phyloP scores from a whole-genome alignment of 1,140 invertebrate species.

The Nasonia vitripennis region DNA sequence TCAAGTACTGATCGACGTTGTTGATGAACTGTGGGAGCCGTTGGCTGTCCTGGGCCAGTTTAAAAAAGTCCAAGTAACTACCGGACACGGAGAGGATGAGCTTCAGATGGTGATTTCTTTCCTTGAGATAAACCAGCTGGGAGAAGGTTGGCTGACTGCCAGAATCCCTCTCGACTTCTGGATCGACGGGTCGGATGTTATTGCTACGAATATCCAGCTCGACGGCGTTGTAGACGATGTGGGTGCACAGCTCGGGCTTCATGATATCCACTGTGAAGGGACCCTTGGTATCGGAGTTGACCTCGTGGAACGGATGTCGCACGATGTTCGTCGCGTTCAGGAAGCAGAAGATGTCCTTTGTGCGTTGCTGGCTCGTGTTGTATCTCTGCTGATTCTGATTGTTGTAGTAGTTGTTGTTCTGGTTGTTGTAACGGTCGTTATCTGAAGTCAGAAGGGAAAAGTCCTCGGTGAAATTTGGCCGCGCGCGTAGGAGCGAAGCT shows the following conservation, averaged over 20 bases:
- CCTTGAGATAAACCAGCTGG: not conserved
- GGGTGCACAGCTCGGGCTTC: constrained; percentile 3
- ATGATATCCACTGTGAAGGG: not conserved
- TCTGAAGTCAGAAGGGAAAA: not conserved
- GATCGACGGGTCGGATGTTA: not conserved
- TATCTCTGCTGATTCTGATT: not conserved
- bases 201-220: not conserved
- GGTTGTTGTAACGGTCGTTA: not conserved
- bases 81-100: not conserved
- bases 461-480: not conserved
- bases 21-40: not conserved
- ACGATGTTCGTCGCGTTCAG: not conserved
- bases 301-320: not conserved
- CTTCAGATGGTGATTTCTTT: not conserved
- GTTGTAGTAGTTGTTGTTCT: not conserved
- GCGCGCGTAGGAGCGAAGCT: not conserved
- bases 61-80: not conserved
- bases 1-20: not conserved
- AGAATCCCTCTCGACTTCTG: not conserved
- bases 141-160: not conserved
- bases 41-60: not conserved
- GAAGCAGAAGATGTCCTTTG: not conserved
- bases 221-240: constrained; percentile 10
- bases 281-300: not conserved
- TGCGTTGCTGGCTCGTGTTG: not conserved